Evolutionary conservation across 1,140 invertebrate genomes (phyloP).

Genomic region (Heliconius himera): DNA sequence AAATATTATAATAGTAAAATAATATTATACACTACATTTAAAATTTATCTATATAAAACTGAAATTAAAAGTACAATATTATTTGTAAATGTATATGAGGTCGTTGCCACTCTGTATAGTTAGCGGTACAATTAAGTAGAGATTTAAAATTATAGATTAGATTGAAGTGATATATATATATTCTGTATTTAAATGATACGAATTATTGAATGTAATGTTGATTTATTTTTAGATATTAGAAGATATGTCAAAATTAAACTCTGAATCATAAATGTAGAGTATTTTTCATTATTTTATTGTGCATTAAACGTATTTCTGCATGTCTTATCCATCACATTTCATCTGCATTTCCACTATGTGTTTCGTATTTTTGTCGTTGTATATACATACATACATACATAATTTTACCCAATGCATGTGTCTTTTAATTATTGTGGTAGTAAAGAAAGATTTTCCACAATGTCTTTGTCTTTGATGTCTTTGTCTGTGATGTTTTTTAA

Average conservation of each 20-base stretch:
- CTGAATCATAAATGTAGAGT: background rate
- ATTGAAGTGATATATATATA: background rate
- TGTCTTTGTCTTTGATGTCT: background rate
- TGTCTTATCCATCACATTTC: background rate
- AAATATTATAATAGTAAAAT: no score
- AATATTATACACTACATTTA: no score
- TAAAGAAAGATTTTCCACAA: background rate
- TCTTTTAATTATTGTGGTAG: background rate
- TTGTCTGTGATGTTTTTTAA: background rate
- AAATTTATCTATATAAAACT: no score
- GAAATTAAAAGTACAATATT: no score
- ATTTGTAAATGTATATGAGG: background rate
- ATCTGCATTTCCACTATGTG: background rate
- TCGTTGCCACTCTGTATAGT: constrained; percentile 2
- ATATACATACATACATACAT: background rate
- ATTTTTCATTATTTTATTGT: background rate
- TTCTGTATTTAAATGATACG: background rate
- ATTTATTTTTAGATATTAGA: background rate
- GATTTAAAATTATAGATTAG: background rate
- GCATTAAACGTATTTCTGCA: background rate
- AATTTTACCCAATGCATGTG: background rate
- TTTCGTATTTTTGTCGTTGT: background rate
- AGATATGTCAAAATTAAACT: background rate
- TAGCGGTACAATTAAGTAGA: background rate
- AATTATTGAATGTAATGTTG: background rate